Evolutionary conservation across 1,140 invertebrate species (phyloP).

Genomic region (Scaptomyza hsui): DNA sequence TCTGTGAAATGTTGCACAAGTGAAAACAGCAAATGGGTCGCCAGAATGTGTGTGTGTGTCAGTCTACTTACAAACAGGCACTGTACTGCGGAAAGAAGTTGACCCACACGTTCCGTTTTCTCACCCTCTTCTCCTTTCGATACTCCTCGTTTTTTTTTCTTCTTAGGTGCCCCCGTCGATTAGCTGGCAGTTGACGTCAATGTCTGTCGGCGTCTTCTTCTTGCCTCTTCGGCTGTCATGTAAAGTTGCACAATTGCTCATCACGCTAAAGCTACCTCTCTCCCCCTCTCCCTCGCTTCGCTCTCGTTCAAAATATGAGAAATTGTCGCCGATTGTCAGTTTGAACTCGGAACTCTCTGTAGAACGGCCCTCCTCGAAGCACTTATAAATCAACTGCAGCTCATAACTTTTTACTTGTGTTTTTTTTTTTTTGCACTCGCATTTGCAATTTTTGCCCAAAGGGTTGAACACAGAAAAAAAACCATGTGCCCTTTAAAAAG

Average conservation of each 20-base stretch:
- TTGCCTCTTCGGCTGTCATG: slow-evolving; percentile 27
- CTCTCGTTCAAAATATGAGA: slow-evolving; percentile 46
- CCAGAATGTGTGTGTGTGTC: too few relatives aligned
- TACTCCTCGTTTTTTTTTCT: neutral
- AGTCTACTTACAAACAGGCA: slow-evolving; percentile 32
- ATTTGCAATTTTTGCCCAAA: slow-evolving; percentile 57
- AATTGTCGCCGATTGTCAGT: slow-evolving; percentile 75
- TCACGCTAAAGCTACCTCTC: slow-evolving; percentile 47
- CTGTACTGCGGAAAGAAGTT: slow-evolving; percentile 2
- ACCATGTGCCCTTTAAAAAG: slow-evolving; percentile 56
- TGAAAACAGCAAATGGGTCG: slow-evolving; percentile 81
- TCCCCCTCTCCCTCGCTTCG: neutral
- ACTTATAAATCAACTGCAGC: slow-evolving; percentile 69
- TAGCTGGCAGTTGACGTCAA: slow-evolving; percentile 75
- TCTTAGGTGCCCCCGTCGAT: slow-evolving; percentile 62
- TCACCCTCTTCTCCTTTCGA: slow-evolving; percentile 5
- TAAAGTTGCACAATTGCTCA: slow-evolving; percentile 73
- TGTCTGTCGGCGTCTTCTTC: slow-evolving; percentile 53
- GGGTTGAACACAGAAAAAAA: slow-evolving; percentile 29
- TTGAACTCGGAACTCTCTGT: slow-evolving; percentile 2
- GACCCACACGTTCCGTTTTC: slow-evolving; percentile 6
- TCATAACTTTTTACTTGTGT: slow-evolving; percentile 46
- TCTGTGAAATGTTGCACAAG: slow-evolving; percentile 77
- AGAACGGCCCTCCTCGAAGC: neutral
- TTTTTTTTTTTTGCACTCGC: slow-evolving; percentile 41